Base-by-base conservation (phyloP, 2,113 vertebrate genomes). In the Marmota flaviventris region DNA sequence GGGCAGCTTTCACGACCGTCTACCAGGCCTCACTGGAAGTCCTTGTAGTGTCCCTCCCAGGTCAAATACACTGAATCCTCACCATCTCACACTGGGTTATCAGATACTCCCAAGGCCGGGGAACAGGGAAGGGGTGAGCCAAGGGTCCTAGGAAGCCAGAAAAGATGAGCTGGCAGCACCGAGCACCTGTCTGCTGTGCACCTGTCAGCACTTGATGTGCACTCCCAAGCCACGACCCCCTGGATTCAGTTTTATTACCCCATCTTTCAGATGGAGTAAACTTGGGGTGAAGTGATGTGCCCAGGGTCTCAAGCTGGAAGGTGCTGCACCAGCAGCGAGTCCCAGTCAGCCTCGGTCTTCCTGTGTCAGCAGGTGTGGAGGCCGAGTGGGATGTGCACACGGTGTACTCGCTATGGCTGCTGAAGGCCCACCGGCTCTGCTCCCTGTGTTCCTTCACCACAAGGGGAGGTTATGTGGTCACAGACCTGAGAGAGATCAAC, bases 401-500 rank as follows among this genome's bases (percentile, higher is more conserved):
- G 56, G 56, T 58, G 58, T 61, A 32, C 27, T 29, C 27, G 22
- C 58, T 32, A 12, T 32, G 29, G n/a, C 20, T 25, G 61, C 76
- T 56, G 22, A 56, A 24, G 48, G 25, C 14, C n/a, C 1, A 2
- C 61, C 34, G 45, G 27, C 58, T 39, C 3, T 11, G 18, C 78
- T 29, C 77, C 53, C 78, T n/a, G 9, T 1, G 4, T 0, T 0
- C 7, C 18, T 11, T 76, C 24, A 72, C 20, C 22, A 37, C 0
- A 5, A 1, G 0, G 56, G 48, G 61, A 37, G 58, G 37, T 14
- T 8, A 42, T 2, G 1, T 7, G 3, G 14, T 11, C 25, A 25
- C 39, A 75, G 85, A 63, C 25, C 76, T 32, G 56, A 84, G 78
- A 61, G 72, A 85, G 75, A 63, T 1, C 0, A 1, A 79, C 17